A percentile compares a stretch with the other conserved stretches of the same genome.
These are phyloP conservation scores for Beroe ovata DNA, from an alignment of 37 sponge, comb jelly and placozoan genomes.

Conservation along the genomic window DNA sequence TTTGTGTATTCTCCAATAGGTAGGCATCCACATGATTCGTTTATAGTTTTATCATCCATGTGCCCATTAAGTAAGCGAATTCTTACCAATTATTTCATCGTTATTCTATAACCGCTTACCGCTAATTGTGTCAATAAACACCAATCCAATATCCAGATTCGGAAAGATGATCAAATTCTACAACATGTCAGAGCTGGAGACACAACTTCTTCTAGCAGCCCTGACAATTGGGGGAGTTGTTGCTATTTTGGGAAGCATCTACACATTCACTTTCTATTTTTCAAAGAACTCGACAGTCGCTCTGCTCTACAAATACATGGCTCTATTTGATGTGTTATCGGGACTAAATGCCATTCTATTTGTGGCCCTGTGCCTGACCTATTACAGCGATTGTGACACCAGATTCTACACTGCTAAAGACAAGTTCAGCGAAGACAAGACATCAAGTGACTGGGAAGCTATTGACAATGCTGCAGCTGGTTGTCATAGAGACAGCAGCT, in stretches of 20 bases:
- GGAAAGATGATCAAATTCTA: constrained; percentile 47
- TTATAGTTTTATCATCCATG: too few species aligned
- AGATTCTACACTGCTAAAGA: background rate
- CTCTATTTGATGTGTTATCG: background rate
- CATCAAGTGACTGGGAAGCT: background rate
- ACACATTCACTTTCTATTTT: constrained; percentile 26
- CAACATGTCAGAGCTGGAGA: background rate
- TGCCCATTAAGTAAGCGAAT: too few species aligned
- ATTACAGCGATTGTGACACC: background rate
- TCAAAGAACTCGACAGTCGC: background rate
- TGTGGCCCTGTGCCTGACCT: constrained; percentile 6
- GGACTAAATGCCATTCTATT: constrained; percentile 54
- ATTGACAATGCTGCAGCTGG: background rate
- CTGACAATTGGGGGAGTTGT: background rate
- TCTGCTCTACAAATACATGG: constrained; percentile 17
- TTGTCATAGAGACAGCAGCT: background rate
- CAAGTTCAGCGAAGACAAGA: background rate
- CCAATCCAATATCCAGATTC: too few species aligned
- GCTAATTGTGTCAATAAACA: too few species aligned
- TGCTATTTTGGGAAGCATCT: constrained; percentile 39
- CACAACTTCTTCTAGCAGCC: background rate
- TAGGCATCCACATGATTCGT: too few species aligned
- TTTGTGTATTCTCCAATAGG: too few species aligned
- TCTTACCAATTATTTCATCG: too few species aligned
- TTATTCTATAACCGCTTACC: too few species aligned